Evolutionary conservation across 1,140 invertebrate genomes (phyloP), one percentile per base, ranked within the genome.

Genomic region (Batillaria attramentaria): DNA sequence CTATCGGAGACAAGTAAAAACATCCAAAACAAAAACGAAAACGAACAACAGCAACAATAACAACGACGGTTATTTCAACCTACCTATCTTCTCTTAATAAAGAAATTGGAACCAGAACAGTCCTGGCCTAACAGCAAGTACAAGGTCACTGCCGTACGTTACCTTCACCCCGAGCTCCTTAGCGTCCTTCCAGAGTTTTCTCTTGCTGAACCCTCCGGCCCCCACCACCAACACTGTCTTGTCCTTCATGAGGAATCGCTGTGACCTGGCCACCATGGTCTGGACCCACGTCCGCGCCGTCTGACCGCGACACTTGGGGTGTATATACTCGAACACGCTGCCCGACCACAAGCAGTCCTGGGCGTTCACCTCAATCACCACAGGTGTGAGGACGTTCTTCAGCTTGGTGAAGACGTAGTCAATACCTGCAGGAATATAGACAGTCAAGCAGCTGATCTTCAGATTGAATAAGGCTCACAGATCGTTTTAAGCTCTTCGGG

Each of bases 351-450:
- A 89, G 79, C 91, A 93, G 72, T 93, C 90, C 81, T 93, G 93
- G 46, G 93, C 91, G 0, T 92, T 93, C 79, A 93, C 93, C 68
- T 93, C 91, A 2, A 92, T 92, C 16, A 91, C 92, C 43, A 90
- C 90, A 41, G 92, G 92, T 85, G 93, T 93, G 84, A 93, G 92
- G 43, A 93, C 91, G 93, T 92, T 16, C 93, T 81, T 35, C 92
- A 92, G 6, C 92, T 91, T 84, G 93, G 84, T 87, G 93, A 90
- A 16, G 92, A 92, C 16, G 92, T 91, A 57, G 93, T 74, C 91
- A 92, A 92, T 74, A 92, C 62, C 65, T 92, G 92, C 39, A 87
- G 82, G 13, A 92, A 77, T 54, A 86, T n/a, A n/a, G n/a, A n/a
- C n/a, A n/a, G n/a, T n/a, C n/a, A n/a, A n/a, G n/a, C n/a, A n/a